phyloP scores from a whole-genome alignment of 1,140 invertebrate genomes.

The Trichonephila inaurata region DNA sequence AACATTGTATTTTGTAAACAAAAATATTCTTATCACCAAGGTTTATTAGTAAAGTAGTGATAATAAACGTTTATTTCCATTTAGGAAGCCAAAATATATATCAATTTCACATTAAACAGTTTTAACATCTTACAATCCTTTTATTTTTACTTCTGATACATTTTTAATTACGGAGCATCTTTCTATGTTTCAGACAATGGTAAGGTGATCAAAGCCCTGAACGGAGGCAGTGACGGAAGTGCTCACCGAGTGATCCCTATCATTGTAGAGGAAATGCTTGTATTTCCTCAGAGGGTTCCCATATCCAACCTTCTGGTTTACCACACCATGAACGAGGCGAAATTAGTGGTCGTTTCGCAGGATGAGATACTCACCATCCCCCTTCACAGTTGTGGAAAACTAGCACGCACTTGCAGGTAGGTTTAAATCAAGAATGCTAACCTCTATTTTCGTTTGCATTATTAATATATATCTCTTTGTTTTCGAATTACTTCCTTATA shows the following conservation, averaged over 20 bases:
- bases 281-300: constrained; percentile 86
- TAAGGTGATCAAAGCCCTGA: constrained; percentile 93
- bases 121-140: too few relatives aligned
- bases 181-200: constrained; percentile 87
- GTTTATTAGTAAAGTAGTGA: too few relatives aligned
- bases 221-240: constrained; percentile 85
- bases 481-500: too few relatives aligned
- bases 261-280: constrained; percentile 91
- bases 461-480: too few relatives aligned
- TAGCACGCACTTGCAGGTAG: constrained; percentile 86
- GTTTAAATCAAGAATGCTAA: background rate
- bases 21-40: too few relatives aligned
- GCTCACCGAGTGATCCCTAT: constrained; percentile 89
- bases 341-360: constrained; percentile 94
- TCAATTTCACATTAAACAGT: too few relatives aligned
- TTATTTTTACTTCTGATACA: too few relatives aligned
- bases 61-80: too few relatives aligned
- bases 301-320: constrained; percentile 89
- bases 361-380: constrained; percentile 92
- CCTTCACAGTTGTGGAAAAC: constrained; percentile 89
- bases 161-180: background rate
- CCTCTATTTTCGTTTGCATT: too few relatives aligned
- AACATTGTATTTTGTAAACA: too few relatives aligned
- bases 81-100: too few relatives aligned
- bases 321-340: constrained; percentile 84